phyloP scores from a whole-genome alignment of 2,888 invertebrate species.

The Eupelmus urozonus region DNA sequence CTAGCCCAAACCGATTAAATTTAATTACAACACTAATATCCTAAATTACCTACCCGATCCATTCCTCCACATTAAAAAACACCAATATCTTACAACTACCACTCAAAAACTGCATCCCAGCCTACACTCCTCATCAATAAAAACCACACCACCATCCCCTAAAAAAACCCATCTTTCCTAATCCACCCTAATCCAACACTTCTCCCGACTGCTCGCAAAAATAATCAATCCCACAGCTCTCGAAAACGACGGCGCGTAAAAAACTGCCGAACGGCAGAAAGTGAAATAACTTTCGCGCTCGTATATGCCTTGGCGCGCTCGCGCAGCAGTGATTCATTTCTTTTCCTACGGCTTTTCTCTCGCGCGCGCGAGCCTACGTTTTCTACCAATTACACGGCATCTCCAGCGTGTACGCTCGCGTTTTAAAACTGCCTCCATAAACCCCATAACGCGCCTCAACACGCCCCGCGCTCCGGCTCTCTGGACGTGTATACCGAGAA shows the following conservation, averaged over 20 bases:
- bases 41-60: no score
- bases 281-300: constrained; percentile 42
- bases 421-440: constrained; percentile 20
- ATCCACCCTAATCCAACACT: no score
- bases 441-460: constrained; percentile 10
- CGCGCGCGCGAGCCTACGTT: background rate
- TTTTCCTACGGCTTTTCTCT: constrained; percentile 2
- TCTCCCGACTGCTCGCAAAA: background rate
- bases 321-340: constrained; percentile 21
- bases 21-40: no score
- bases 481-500: background rate
- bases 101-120: no score
- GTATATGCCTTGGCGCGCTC: background rate
- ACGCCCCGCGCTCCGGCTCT: constrained; percentile 2
- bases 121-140: no score
- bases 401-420: background rate
- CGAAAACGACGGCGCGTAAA: background rate
- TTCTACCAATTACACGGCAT: constrained; percentile 34
- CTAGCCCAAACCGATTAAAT: no score
- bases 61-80: no score
- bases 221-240: background rate
- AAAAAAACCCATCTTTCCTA: no score
- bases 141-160: no score
- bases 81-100: no score
- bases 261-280: constrained; percentile 10